Percentiles rank a stretch among this genome's conserved stretches.
These are phyloP conservation scores for Ichneumon xanthorius DNA, from an alignment of 2,888 invertebrate species.

Conservation along the genomic window DNA sequence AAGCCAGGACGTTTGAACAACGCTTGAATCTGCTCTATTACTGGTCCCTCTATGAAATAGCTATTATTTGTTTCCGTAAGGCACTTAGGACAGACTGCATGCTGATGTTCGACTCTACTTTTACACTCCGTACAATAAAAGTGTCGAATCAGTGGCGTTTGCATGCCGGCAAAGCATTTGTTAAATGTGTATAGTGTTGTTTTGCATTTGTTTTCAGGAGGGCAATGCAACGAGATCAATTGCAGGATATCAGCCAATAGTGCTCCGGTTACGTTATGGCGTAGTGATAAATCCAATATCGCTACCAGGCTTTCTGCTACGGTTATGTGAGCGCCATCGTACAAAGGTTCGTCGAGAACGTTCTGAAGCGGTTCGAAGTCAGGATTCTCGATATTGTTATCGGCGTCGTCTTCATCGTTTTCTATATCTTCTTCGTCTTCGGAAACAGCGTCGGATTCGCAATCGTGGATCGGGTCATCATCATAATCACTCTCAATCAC, in stretches of 20 bases:
- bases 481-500: too few relatives aligned
- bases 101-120: constrained; percentile 9
- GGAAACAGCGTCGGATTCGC: too few relatives aligned
- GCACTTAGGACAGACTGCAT: constrained; percentile 31
- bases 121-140: constrained; percentile 56
- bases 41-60: constrained; percentile 62
- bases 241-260: too few relatives aligned
- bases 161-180: constrained; percentile 48
- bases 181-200: too few relatives aligned
- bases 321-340: constrained; percentile 25
- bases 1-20: constrained; percentile 59
- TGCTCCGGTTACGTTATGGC: constrained; percentile 8
- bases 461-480: too few relatives aligned
- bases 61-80: background rate
- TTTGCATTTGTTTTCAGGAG: too few relatives aligned
- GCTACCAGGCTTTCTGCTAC: constrained; percentile 42
- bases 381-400: too few relatives aligned
- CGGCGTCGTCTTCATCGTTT: too few relatives aligned
- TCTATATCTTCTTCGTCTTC: too few relatives aligned
- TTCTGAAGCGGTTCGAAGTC: too few relatives aligned
- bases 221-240: too few relatives aligned
- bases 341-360: constrained; percentile 8
- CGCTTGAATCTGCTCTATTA: constrained; percentile 52
- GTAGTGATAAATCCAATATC: background rate
- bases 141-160: constrained; percentile 50